Conservation (phyloP, 2,797 vertebrate genomes). For the Columba guinea region DNA sequence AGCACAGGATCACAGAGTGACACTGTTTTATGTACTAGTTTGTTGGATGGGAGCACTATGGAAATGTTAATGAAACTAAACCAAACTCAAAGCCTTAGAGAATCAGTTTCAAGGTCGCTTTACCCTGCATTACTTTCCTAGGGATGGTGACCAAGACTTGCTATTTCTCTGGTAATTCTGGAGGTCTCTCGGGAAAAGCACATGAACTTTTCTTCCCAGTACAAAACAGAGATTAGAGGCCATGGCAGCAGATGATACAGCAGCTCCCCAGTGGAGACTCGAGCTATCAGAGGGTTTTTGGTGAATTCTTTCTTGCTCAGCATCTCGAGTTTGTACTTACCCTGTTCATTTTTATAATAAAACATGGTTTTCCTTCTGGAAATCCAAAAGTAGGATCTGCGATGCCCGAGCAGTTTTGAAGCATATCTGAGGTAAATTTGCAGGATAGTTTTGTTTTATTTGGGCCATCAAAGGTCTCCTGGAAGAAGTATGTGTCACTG, state of each 20-base stretch:
- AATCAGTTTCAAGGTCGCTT: neutral
- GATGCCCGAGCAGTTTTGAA: constrained; percentile 85
- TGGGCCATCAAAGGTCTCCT: constrained; percentile 75
- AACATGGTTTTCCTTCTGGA: constrained; percentile 83
- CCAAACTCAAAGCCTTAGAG: neutral
- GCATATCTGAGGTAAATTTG: constrained; percentile 83
- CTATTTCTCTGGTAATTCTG: neutral
- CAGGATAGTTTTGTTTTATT: constrained; percentile 87
- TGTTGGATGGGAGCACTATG: accelerated
- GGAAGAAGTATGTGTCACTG: constrained; percentile 77
- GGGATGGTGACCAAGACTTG: neutral
- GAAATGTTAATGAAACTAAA: neutral
- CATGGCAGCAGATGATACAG: accelerated
- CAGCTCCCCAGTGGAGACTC: accelerated
- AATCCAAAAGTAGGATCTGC: constrained; percentile 85
- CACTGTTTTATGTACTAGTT: neutral
- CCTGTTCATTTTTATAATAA: constrained; percentile 93
- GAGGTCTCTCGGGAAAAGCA: neutral
- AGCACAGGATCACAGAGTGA: neutral
- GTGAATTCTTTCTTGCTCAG: neutral
- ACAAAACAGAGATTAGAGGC: neutral
- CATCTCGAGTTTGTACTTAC: constrained; percentile 67
- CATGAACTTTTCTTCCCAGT: neutral
- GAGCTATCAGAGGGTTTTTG: neutral
- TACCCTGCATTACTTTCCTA: accelerated